Conservation (phyloP, 2,113 vertebrate species). For the Grantiella picta region DNA sequence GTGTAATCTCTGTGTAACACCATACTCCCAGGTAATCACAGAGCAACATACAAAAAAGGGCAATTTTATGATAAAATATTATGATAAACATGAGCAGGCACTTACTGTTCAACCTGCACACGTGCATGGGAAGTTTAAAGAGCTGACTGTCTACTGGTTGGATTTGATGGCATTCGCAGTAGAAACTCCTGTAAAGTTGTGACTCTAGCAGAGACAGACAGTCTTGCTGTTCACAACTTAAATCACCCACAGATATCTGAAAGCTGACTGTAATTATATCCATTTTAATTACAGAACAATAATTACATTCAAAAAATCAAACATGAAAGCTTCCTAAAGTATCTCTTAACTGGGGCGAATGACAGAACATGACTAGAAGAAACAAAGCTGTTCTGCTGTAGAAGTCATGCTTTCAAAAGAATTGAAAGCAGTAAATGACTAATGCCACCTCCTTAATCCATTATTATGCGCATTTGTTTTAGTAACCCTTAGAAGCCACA, state of each 20-base stretch:
- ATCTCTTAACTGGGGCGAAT: background rate
- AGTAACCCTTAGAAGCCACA: background rate
- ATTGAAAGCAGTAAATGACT: background rate
- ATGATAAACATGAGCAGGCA: background rate
- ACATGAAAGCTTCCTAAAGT: background rate
- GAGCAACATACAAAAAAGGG: background rate
- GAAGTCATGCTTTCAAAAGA: background rate
- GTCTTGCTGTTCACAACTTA: background rate
- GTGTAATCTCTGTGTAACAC: background rate
- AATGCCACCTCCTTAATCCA: background rate
- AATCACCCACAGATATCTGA: background rate
- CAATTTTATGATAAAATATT: background rate
- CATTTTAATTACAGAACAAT: slow-evolving; percentile 6
- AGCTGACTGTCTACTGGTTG: background rate
- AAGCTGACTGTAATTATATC: background rate
- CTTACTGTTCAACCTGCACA: background rate
- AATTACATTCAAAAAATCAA: background rate
- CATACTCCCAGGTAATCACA: background rate
- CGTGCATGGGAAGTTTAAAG: background rate
- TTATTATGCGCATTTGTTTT: background rate
- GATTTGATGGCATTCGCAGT: background rate
- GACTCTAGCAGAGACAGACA: background rate
- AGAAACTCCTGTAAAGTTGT: background rate
- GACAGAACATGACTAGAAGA: background rate
- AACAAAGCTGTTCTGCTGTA: background rate